phyloP scores from a whole-genome alignment of 2,797 vertebrate genomes.

The Furcifer pardalis region DNA sequence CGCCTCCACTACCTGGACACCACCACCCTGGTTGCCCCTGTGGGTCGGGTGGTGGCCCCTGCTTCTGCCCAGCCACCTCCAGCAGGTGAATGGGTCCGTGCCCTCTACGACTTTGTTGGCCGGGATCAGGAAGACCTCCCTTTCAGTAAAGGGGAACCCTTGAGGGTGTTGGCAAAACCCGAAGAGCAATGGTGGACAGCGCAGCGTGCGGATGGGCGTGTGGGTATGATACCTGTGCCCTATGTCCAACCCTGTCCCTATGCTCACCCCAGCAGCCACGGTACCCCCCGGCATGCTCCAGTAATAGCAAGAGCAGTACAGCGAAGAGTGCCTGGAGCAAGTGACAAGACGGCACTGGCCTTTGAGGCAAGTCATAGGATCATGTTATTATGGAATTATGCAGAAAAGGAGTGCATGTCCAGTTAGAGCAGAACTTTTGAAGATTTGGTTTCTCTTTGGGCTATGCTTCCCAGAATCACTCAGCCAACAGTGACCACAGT shows the following conservation, averaged over 20 bases:
- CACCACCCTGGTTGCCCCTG: slow-evolving; percentile 49
- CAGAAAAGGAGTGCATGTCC: not conserved
- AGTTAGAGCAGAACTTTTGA: not conserved
- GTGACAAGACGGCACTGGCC: slow-evolving; percentile 53
- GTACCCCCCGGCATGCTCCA: slow-evolving; percentile 33
- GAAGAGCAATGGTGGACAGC: slow-evolving; percentile 60
- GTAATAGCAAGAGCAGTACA: slow-evolving; percentile 47
- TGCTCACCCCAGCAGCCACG: slow-evolving; percentile 30
- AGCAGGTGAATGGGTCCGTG: slow-evolving; percentile 44
- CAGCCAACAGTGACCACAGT: no score
- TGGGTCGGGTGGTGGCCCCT: slow-evolving; percentile 26
- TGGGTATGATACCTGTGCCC: slow-evolving; percentile 55
- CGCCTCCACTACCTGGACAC: slow-evolving; percentile 57
- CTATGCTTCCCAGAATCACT: no score
- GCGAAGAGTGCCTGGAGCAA: slow-evolving; percentile 49
- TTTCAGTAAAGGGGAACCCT: slow-evolving; percentile 46
- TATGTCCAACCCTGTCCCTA: slow-evolving; percentile 46
- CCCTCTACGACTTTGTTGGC: slow-evolving; percentile 49
- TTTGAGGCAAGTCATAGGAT: slow-evolving; percentile 34
- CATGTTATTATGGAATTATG: not conserved
- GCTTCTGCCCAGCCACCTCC: slow-evolving; percentile 22
- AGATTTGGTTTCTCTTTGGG: no score
- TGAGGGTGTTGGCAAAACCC: slow-evolving; percentile 50
- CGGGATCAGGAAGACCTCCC: slow-evolving; percentile 54
- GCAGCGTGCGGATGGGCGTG: slow-evolving; percentile 46